phyloP scores from a whole-genome alignment of 2,113 vertebrate genomes.

The Climacteris rufus region DNA sequence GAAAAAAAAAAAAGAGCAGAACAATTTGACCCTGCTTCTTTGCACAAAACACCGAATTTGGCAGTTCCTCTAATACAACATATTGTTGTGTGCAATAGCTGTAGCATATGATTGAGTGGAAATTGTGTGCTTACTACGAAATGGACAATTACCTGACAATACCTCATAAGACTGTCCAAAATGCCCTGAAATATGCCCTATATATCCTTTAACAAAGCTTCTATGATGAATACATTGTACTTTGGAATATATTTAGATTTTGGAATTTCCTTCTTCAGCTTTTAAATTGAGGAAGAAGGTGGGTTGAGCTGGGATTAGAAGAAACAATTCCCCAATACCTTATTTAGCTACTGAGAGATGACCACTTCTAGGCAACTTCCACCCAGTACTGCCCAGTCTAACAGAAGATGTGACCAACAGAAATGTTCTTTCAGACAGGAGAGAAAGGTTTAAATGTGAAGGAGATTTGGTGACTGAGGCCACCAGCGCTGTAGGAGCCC shows the following conservation, averaged over 20 bases:
- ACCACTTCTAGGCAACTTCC: rapidly evolving
- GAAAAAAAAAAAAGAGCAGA: neutral
- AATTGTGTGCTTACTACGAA: neutral
- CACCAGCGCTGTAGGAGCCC: neutral
- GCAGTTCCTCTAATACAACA: neutral
- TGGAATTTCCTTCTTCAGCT: neutral
- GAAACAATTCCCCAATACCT: neutral
- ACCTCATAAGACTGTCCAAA: neutral
- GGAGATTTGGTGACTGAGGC: neutral
- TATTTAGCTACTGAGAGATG: neutral
- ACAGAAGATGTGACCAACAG: neutral
- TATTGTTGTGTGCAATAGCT: neutral
- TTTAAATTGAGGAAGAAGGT: neutral
- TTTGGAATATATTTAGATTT: neutral
- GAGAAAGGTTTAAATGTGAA: neutral
- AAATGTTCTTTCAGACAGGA: neutral
- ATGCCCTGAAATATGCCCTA: neutral
- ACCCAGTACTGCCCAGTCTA: too few species aligned
- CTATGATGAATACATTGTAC: neutral
- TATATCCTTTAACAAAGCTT: neutral
- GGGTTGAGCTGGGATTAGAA: neutral
- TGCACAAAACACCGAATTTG: neutral
- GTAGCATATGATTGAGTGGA: neutral
- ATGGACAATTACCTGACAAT: neutral
- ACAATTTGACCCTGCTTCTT: neutral